Evolutionary conservation across 1,140 invertebrate genomes (phyloP).

Genomic region (Euborellia annulipes): DNA sequence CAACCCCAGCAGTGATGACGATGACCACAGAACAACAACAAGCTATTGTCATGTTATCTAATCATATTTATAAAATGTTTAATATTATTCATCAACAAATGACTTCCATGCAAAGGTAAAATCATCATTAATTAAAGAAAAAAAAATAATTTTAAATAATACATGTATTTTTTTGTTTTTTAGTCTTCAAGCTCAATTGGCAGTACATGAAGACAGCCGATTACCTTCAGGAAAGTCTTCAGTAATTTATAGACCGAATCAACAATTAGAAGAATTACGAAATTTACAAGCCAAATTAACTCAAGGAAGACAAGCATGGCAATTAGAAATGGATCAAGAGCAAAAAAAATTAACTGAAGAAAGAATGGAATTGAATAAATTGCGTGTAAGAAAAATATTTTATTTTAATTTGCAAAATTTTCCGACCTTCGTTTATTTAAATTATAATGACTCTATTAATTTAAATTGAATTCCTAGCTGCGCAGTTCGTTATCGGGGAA

Average conservation of each 20-base stretch:
- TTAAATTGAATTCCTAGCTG: no score
- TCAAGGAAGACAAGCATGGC: constrained; percentile 64
- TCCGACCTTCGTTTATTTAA: no score
- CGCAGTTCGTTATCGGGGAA: no score
- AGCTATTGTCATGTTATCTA: constrained; percentile 55
- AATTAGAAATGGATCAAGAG: constrained; percentile 37
- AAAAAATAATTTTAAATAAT: not conserved
- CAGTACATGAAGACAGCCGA: constrained; percentile 31
- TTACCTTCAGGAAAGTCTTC: constrained; percentile 20
- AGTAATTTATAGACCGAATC: constrained; percentile 42
- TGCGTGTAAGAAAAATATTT: constrained; percentile 28
- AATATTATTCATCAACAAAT: constrained; percentile 73
- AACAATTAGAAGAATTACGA: constrained; percentile 53
- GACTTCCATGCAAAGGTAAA: constrained; percentile 61
- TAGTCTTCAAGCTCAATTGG: constrained; percentile 46
- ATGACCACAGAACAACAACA: constrained; percentile 45
- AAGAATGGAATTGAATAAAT: constrained; percentile 34
- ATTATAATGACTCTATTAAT: no score
- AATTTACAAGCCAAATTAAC: constrained; percentile 61
- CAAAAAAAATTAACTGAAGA: constrained; percentile 48
- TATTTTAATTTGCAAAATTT: constrained; percentile 6
- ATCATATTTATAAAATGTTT: constrained; percentile 64
- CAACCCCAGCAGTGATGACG: constrained; percentile 28
- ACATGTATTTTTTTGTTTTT: constrained; percentile 19
- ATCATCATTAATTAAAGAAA: not conserved